phyloP scores from a whole-genome alignment of 2,113 vertebrate genomes.

The Poeciliopsis occidentalis region DNA sequence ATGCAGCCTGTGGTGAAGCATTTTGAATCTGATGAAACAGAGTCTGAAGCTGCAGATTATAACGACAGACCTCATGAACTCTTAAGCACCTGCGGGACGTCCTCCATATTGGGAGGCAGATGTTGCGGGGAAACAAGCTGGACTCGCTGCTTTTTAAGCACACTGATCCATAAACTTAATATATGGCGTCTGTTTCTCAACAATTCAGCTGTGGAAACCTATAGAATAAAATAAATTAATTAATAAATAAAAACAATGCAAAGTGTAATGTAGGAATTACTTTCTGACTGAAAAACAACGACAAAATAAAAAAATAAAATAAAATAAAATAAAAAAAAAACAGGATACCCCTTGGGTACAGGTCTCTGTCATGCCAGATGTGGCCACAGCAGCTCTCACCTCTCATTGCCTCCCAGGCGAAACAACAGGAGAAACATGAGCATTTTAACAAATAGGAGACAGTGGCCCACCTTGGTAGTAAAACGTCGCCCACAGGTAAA shows the following conservation, averaged over 20 bases:
- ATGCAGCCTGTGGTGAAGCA: neutral
- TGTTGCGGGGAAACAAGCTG: conserved; percentile 45
- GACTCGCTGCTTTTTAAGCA: conserved; percentile 4
- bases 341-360: neutral
- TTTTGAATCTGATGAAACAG: conserved; percentile 9
- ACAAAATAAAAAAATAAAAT: neutral
- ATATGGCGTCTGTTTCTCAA: neutral
- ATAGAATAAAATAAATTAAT: neutral
- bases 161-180: neutral
- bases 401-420: neutral
- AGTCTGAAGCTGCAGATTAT: conserved; percentile 51
- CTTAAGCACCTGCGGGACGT: conserved; percentile 16
- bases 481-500: conserved; percentile 74
- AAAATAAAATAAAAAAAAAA: neutral
- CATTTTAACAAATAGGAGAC: neutral
- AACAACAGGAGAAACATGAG: neutral
- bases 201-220: neutral
- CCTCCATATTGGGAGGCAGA: conserved; percentile 55
- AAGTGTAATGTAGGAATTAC: neutral
- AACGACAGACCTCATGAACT: conserved; percentile 48
- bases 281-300: neutral
- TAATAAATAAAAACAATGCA: neutral
- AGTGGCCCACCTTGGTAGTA: conserved; percentile 71
- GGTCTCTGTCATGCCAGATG: neutral
- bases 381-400: neutral